Percentiles rank a stretch among this genome's conserved stretches.
Conservation (phyloP, 2,113 vertebrate genomes). For the Corapipo altera region DNA sequence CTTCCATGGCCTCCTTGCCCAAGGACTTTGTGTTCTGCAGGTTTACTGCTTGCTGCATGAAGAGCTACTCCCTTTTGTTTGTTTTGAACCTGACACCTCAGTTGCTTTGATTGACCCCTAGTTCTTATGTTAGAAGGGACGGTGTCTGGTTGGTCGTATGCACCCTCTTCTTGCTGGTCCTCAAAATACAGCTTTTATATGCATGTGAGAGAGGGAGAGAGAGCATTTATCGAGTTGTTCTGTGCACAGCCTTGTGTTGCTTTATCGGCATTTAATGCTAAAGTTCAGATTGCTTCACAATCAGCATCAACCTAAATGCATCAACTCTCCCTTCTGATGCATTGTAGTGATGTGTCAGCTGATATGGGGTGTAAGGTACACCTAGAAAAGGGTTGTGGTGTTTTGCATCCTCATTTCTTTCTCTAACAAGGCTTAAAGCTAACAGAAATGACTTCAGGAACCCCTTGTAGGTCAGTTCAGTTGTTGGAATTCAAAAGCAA, state of each 20-base stretch:
- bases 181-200: background rate
- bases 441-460: background rate
- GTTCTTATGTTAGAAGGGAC: background rate
- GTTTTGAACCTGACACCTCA: background rate
- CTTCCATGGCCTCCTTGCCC: background rate
- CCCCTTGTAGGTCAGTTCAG: background rate
- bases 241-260: background rate
- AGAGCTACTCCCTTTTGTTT: background rate
- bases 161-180: background rate
- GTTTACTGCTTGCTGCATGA: background rate
- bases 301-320: background rate
- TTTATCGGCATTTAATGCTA: background rate
- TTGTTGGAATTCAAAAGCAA: background rate
- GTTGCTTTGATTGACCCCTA: background rate
- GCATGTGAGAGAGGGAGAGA: background rate
- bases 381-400: background rate
- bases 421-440: background rate
- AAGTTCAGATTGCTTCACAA: background rate
- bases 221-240: background rate
- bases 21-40: constrained; percentile 38
- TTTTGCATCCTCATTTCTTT: background rate
- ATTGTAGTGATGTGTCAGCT: background rate
- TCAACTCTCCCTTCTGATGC: background rate
- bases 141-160: background rate
- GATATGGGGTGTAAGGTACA: background rate